A percentile compares a stretch with the other conserved stretches of the same genome.
Evolutionary conservation across 2,797 vertebrate genomes (phyloP).

Genomic region (Amblyraja radiata): DNA sequence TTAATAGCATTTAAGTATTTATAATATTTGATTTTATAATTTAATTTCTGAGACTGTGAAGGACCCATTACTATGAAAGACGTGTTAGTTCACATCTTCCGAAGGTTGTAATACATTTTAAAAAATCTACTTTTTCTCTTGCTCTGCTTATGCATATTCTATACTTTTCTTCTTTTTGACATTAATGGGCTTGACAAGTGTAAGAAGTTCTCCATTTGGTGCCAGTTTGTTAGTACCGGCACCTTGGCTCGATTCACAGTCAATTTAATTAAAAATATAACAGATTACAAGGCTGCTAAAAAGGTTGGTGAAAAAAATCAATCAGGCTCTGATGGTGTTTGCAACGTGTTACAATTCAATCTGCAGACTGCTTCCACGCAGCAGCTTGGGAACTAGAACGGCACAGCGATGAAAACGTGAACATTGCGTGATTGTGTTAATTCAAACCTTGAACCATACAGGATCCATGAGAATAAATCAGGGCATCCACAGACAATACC

Average conservation of each 20-base stretch:
- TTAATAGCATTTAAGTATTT: not conserved
- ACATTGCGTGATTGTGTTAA: conserved; percentile 31
- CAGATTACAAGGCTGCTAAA: conserved; percentile 56
- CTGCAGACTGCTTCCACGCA: conserved; percentile 18
- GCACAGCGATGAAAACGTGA: conserved; percentile 31
- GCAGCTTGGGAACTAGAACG: conserved; percentile 5
- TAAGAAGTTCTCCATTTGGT: conserved; percentile 44
- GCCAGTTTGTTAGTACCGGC: conserved; percentile 48
- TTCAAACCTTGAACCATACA: not conserved
- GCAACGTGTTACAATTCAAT: conserved; percentile 34
- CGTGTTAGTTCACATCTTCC: not conserved
- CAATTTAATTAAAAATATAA: conserved; percentile 65
- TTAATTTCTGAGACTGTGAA: not conserved
- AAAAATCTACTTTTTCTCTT: not conserved
- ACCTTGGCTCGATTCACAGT: conserved; percentile 55
- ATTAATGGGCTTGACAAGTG: conserved; percentile 22
- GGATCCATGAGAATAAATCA: not conserved
- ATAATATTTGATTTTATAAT: not conserved
- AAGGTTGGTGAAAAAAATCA: conserved; percentile 51
- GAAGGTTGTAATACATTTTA: not conserved
- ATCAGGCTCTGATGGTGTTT: conserved; percentile 54
- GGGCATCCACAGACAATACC: conserved; percentile 25
- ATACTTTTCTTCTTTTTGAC: conserved; percentile 28
- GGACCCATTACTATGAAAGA: not conserved
- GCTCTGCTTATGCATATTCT: not conserved